Evolutionary conservation across 2,888 invertebrate genomes (phyloP), one percentile per base, ranked within the genome.

Genomic region (Macaria notata): DNA sequence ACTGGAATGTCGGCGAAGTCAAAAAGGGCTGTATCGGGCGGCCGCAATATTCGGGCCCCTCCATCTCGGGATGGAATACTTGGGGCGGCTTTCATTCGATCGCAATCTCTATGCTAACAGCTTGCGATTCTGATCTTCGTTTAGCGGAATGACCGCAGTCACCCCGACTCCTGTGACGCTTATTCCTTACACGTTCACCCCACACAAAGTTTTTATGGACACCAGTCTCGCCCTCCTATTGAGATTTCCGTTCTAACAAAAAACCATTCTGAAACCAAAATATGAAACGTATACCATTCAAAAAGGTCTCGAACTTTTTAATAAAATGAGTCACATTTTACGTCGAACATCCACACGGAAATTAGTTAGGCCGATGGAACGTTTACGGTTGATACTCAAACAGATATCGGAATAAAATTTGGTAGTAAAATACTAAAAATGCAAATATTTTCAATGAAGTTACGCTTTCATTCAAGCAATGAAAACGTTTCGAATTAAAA

Each of bases 91-190:
- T 86, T 84, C 88, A 86, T 86, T 89, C 88, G 89, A 89, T 91
- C 83, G 86, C 90, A 89, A 91, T 91, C 89, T 91, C 90, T 91
- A 91, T 91, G 90, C 91, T 90, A 91, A 90, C 88, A 88, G 90
- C 88, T 84, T 86, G 86, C 88, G 91, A 91, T 91, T 91, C 88
- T 86, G 90, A 91, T 91, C 91, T 91, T 90, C 91, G 90, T 90
- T 91, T 91, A 90, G 88, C 90, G 87, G 76, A 91, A 91, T 91
- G 91, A 91, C 91, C 91, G 88, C 91, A 88, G 88, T 80, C 88
- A 84, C 89, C 86, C 84, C 83, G 74, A 77, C 78, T 79, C 78
- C 82, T 75, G 84, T 84, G 86, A 87, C 86, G 88, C 80, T 88
- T 88, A 90, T 88, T 89, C 89, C 86, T 84, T 84, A 88, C 90